These are phyloP conservation scores for Hyperopisus bebe DNA, from an alignment of 2,113 vertebrate species.

Conservation along the genomic window DNA sequence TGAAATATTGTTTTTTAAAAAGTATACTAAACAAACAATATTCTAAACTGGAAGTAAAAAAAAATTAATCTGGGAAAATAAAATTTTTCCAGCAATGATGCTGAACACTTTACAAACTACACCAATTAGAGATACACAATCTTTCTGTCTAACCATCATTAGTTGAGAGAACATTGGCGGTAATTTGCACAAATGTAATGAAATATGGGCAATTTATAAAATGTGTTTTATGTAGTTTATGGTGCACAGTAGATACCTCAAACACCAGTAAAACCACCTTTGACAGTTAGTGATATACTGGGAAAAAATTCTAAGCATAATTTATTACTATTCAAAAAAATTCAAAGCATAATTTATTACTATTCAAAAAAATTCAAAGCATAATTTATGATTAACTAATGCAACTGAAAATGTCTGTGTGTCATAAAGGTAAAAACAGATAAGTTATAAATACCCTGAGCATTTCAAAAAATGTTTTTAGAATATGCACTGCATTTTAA, in stretches of 20 bases:
- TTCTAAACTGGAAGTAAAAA: background rate
- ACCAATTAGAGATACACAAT: background rate
- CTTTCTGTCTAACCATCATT: background rate
- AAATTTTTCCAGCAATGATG: background rate
- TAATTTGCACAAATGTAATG: background rate
- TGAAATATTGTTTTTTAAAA: background rate
- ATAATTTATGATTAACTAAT: background rate
- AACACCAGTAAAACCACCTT: background rate
- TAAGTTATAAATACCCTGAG: background rate
- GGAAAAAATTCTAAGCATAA: background rate
- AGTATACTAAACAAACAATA: background rate
- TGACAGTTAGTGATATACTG: background rate
- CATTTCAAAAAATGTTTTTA: background rate
- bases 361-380: background rate
- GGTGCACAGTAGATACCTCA: background rate
- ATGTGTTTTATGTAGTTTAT: background rate
- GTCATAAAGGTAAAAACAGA: background rate
- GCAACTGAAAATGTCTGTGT: background rate
- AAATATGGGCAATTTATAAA: background rate
- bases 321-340: background rate
- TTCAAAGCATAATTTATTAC: background rate
- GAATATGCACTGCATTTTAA: background rate
- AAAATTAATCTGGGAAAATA: background rate
- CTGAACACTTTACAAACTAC: background rate
- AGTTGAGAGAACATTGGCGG: background rate